Base-by-base conservation (phyloP, 2,888 invertebrate species). In the Oligia strigilis region DNA sequence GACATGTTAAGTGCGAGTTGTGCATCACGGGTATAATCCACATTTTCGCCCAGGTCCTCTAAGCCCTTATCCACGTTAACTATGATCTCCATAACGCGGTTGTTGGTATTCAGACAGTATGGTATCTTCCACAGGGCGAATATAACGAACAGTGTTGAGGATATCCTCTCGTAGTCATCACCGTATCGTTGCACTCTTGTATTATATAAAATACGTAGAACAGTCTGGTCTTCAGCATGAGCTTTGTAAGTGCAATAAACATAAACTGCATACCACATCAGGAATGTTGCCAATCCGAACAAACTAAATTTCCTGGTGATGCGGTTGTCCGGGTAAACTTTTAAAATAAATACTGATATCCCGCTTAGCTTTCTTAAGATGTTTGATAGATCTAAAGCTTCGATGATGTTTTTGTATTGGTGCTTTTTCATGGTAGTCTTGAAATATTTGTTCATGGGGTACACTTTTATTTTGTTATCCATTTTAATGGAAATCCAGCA, bases 151-250 rank as follows among this genome's bases (percentile, higher is more conserved):
- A 91, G 1, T 0, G 91, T 75, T 4, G 93, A 92, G 2, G 90
- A 85, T 29, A 92, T 81, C 78, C 92, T 92, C 82, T 95, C 95
- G 49, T 92, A 92, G 71, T 92, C 91, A 78, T 96, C 96, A 0
- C 95, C 96, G 76, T 95, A 96, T 14, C 93, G 91, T 80, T 92
- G 90, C 40, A 96, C 83, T 87, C 92, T 94, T 0, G 96, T 96
- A 19, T 93, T 89, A 75, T 94, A 95, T 23, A 96, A 82, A n/a
- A 88, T 86, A 52, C 95, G 90, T 23, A 96, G 80, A 60, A 96
- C 91, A 0, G 94, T 93, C 83, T 95, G 94, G 67, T 94, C 94
- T 79, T 93, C 88, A 17, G 58, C 72, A 46, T 92, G 92, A 36
- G 93, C 88, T 82, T 77, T 90, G 75, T 90, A 94, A 4, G 92